Evolutionary conservation across 2,888 invertebrate genomes (phyloP).

Genomic region (Piscicola geometra): DNA sequence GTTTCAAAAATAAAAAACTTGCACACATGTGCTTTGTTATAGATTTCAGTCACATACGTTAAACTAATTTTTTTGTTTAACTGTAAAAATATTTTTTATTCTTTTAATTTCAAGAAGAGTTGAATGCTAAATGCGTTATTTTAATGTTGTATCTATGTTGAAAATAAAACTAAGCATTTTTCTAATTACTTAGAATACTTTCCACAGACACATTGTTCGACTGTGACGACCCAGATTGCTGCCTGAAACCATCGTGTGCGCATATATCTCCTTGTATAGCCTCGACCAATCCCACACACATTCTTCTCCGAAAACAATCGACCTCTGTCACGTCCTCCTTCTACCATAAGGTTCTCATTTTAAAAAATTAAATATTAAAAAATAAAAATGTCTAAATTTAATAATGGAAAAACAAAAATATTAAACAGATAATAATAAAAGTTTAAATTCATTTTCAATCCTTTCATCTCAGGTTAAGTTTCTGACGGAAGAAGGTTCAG

Average conservation of each 20-base stretch:
- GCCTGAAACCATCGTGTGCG: neutral
- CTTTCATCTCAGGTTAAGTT: neutral
- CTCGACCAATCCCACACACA: slow-evolving; percentile 25
- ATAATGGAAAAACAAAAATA: no score
- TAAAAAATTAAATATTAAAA: no score
- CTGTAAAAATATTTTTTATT: neutral
- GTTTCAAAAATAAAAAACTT: neutral
- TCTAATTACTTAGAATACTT: no score
- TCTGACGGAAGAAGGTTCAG: slow-evolving; percentile 1
- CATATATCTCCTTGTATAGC: slow-evolving; percentile 22
- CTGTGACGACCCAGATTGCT: slow-evolving; percentile 34
- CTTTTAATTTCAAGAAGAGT: no score
- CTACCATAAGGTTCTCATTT: slow-evolving; percentile 30
- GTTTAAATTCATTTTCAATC: neutral
- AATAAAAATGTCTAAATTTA: no score
- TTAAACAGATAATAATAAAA: no score
- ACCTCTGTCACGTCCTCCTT: slow-evolving; percentile 30
- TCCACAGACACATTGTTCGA: slow-evolving; percentile 26
- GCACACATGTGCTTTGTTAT: neutral
- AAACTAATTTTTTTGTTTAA: neutral
- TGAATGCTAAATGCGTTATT: no score
- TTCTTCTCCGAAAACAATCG: slow-evolving; percentile 31
- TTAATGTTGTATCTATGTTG: no score
- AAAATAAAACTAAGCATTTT: no score
- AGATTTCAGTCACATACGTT: neutral